Percentiles rank a stretch among this genome's conserved stretches.
phyloP scores from a whole-genome alignment of 2,888 invertebrate genomes.

The Eupithecia centaureata region DNA sequence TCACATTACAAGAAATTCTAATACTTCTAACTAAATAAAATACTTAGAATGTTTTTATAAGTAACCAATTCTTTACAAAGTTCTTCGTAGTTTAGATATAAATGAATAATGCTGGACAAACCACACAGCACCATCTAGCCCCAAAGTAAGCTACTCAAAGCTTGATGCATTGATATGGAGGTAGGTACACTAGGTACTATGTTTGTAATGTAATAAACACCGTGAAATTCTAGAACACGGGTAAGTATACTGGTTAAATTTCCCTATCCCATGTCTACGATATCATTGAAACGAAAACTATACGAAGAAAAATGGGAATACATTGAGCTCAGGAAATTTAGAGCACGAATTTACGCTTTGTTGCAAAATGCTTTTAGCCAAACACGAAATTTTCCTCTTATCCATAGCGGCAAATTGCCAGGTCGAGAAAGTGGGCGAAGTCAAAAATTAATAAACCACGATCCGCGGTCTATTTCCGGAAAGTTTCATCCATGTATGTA shows the following conservation, averaged over 20 bases:
- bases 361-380: constrained; percentile 3
- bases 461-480: constrained; percentile 26
- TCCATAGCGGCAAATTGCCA: neutral
- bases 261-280: neutral
- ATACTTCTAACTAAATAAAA: neutral
- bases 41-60: neutral
- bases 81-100: neutral
- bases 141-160: no score
- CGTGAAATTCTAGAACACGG: neutral
- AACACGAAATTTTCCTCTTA: neutral
- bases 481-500: constrained; percentile 36
- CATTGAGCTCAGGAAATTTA: neutral
- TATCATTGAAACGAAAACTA: neutral
- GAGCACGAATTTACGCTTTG: neutral
- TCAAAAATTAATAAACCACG: constrained; percentile 40
- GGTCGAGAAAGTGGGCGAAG: constrained; percentile 16
- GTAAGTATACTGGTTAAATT: neutral
- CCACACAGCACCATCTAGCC: no score
- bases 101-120: no score
- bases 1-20: neutral
- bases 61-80: neutral
- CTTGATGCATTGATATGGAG: no score
- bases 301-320: neutral
- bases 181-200: no score
- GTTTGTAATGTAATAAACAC: neutral